phyloP scores from a whole-genome alignment of 2,888 invertebrate genomes.

The Macaria liturata region DNA sequence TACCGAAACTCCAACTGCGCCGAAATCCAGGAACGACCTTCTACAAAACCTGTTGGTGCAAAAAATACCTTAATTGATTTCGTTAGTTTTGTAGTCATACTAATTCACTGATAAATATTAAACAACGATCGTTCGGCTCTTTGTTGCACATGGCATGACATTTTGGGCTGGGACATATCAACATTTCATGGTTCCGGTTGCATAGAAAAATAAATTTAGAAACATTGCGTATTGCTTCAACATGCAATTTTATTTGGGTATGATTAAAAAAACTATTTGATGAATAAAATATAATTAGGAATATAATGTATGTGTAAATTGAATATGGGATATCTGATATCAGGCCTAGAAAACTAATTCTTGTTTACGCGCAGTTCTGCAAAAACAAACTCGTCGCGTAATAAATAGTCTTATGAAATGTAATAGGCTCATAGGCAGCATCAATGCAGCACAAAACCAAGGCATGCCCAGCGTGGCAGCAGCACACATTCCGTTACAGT shows the following conservation, averaged over 20 bases:
- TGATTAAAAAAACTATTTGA: too few species aligned
- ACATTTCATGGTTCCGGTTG: slow-evolving; percentile 57
- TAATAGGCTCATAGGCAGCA: slow-evolving; percentile 28
- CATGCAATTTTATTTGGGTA: too few species aligned
- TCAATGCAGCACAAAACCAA: slow-evolving; percentile 32
- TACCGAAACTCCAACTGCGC: slow-evolving; percentile 1
- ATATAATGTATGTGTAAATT: too few species aligned
- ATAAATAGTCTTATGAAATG: slow-evolving; percentile 28
- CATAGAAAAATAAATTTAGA: too few species aligned
- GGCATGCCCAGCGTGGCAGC: slow-evolving; percentile 37
- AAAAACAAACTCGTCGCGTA: background rate
- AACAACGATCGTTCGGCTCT: slow-evolving; percentile 63
- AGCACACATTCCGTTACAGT: slow-evolving; percentile 41
- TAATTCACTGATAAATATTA: slow-evolving; percentile 77
- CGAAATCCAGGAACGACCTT: slow-evolving; percentile 58
- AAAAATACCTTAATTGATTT: slow-evolving; percentile 74
- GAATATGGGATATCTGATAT: too few species aligned
- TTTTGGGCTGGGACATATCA: slow-evolving; percentile 51
- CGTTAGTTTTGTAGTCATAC: slow-evolving; percentile 75
- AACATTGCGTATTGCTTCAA: too few species aligned
- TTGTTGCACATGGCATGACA: slow-evolving; percentile 61
- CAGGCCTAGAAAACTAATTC: too few species aligned
- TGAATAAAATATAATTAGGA: too few species aligned
- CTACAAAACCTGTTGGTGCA: slow-evolving; percentile 59
- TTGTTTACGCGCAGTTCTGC: background rate